A percentile compares a stretch with the other conserved stretches of the same genome.
phyloP scores from a whole-genome alignment of 92 coral and sea anemone species.

The Siderastrea siderea region DNA sequence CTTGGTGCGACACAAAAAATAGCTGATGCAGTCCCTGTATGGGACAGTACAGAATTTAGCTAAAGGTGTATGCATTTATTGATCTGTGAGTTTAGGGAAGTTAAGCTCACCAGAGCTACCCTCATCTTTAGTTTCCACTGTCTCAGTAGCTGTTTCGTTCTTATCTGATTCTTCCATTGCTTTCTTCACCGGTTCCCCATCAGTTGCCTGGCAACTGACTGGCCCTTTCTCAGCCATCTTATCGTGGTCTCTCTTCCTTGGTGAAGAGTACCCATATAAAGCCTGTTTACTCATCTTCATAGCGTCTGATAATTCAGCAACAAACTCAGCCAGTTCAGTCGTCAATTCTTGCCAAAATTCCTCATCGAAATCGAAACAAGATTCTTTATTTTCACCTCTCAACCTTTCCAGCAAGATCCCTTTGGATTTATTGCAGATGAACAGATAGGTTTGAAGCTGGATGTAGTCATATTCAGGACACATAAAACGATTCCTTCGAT shows the following conservation, averaged over 20 bases:
- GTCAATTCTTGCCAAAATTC: conserved; percentile 84
- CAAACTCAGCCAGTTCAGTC: conserved; percentile 86
- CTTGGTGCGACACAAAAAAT: too few relatives aligned
- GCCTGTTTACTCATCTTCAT: conserved; percentile 73
- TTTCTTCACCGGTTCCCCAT: conserved; percentile 22
- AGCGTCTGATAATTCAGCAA: conserved; percentile 64
- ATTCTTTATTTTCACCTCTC: conserved; percentile 79
- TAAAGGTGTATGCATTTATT: too few relatives aligned
- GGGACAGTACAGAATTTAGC: too few relatives aligned
- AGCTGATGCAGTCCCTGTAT: too few relatives aligned
- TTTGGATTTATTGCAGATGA: conserved; percentile 73
- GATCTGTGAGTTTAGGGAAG: neutral
- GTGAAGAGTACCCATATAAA: conserved; percentile 56
- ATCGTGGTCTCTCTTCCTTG: conserved; percentile 17
- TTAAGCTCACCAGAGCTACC: neutral
- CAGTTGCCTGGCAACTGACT: conserved; percentile 25
- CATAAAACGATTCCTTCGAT: conserved; percentile 91
- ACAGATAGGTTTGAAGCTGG: conserved; percentile 94
- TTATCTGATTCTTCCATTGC: conserved; percentile 8
- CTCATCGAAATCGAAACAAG: conserved; percentile 81
- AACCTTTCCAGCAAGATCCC: conserved; percentile 91
- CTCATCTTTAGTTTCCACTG: neutral
- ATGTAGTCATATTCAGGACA: conserved; percentile 89
- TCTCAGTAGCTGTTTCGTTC: neutral
- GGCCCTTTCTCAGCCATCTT: neutral